phyloP scores from a whole-genome alignment of 2,888 invertebrate genomes.

The Cephus pygmeus region DNA sequence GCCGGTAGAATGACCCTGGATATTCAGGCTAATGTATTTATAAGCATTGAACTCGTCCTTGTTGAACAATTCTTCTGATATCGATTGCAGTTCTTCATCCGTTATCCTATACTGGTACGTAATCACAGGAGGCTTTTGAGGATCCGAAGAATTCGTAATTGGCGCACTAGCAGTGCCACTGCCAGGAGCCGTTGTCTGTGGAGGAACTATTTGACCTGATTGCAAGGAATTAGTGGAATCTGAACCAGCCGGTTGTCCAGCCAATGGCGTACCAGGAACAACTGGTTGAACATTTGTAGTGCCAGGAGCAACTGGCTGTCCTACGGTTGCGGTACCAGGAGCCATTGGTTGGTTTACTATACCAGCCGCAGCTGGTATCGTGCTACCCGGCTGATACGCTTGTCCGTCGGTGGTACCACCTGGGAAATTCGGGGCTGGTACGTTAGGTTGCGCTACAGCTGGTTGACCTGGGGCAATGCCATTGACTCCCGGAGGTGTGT shows the following conservation, averaged over 20 bases:
- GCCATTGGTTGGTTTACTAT: neutral
- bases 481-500: constrained; percentile 9
- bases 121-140: too few relatives aligned
- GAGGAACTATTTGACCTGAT: neutral
- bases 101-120: constrained; percentile 33
- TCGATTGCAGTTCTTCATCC: constrained; percentile 47
- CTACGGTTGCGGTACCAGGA: neutral
- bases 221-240: constrained; percentile 6
- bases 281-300: neutral
- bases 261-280: neutral
- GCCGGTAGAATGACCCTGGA: constrained; percentile 41
- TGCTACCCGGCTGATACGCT: neutral
- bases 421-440: neutral
- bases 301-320: neutral
- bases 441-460: neutral
- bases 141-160: too few relatives aligned
- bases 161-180: neutral
- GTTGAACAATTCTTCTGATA: constrained; percentile 52
- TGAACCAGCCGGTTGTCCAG: constrained; percentile 2
- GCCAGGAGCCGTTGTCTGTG: neutral
- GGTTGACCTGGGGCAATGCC: neutral
- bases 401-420: neutral
- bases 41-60: constrained; percentile 42
- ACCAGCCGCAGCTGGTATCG: neutral
- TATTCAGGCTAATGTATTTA: constrained; percentile 45